phyloP scores from a whole-genome alignment of 2,113 vertebrate species.

The Aegypius monachus region DNA sequence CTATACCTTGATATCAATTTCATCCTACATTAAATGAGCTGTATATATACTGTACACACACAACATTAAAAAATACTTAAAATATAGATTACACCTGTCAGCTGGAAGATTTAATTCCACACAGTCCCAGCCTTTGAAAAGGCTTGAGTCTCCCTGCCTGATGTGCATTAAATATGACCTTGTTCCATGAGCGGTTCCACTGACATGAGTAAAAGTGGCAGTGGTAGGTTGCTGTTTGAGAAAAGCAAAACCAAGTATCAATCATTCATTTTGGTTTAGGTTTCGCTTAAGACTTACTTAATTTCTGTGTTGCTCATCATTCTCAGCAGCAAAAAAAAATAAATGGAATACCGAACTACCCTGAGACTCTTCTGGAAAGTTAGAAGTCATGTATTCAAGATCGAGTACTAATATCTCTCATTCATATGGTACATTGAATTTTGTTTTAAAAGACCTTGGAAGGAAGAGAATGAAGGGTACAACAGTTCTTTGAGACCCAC shows the following conservation, averaged over 20 bases:
- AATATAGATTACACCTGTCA: neutral
- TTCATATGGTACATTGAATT: neutral
- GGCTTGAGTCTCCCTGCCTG: neutral
- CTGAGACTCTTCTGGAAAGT: neutral
- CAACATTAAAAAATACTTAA: neutral
- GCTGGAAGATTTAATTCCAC: neutral
- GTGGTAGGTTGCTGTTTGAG: neutral
- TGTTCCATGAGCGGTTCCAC: neutral
- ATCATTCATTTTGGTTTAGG: neutral
- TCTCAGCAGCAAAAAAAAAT: neutral
- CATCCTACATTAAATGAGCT: neutral
- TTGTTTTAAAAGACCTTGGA: neutral
- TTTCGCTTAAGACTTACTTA: neutral
- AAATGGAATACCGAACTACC: neutral
- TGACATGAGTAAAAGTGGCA: neutral
- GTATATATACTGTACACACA: neutral
- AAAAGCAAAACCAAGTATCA: neutral
- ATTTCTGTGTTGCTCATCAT: neutral
- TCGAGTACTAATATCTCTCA: neutral
- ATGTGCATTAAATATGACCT: neutral
- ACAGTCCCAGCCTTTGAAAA: neutral
- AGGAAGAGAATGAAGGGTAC: neutral
- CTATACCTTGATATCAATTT: neutral
- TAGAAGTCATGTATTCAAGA: neutral
- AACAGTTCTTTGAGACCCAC: neutral